phyloP scores from a whole-genome alignment of 1,140 invertebrate species.

The Trialeurodes vaporariorum region DNA sequence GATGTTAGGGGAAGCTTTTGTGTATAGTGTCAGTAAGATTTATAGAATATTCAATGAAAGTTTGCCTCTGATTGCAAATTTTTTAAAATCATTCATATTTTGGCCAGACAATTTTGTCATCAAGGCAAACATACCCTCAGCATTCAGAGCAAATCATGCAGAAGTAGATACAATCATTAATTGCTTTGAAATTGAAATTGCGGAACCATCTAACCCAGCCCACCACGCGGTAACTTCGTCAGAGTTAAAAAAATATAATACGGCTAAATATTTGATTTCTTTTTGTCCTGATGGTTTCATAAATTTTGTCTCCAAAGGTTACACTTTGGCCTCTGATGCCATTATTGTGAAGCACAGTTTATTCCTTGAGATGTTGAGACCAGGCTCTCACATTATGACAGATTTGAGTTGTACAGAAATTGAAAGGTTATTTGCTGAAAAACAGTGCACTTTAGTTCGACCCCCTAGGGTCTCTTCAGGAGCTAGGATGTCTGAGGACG shows the following conservation, averaged over 20 bases:
- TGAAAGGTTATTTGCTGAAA: constrained; percentile 19
- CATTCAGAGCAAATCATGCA: no score
- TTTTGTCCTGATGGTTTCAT: constrained; percentile 33
- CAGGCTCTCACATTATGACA: constrained; percentile 27
- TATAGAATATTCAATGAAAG: no score
- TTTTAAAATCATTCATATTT: no score
- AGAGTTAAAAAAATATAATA: constrained; percentile 29
- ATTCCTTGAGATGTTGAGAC: constrained; percentile 25
- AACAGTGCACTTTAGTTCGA: constrained; percentile 28
- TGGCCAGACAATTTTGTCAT: no score
- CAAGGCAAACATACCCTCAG: no score
- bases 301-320: constrained; percentile 32
- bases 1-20: no score
- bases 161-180: constrained; percentile 10
- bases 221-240: constrained; percentile 26
- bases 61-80: no score
- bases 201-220: constrained; percentile 22
- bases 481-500: constrained; percentile 25
- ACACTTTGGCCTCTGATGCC: constrained; percentile 27
- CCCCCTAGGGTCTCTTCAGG: constrained; percentile 31
- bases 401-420: constrained; percentile 31
- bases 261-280: constrained; percentile 34
- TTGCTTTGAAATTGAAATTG: constrained; percentile 13
- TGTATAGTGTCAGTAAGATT: no score
- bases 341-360: constrained; percentile 30